These are phyloP conservation scores for Euphydryas editha DNA, from an alignment of 2,888 invertebrate genomes.

Conservation along the genomic window DNA sequence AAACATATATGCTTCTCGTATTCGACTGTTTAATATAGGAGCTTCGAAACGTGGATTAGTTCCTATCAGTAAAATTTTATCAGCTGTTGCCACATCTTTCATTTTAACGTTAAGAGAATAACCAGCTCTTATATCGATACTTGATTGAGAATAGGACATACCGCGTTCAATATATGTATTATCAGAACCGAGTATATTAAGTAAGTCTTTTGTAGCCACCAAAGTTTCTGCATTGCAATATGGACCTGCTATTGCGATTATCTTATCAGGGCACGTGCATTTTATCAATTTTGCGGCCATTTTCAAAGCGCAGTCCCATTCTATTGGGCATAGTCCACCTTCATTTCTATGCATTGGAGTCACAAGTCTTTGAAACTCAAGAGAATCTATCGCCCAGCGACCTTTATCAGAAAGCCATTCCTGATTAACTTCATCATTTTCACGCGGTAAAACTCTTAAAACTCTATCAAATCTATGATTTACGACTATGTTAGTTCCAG, in stretches of 20 bases:
- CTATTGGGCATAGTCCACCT: conserved; percentile 89
- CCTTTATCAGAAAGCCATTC: conserved; percentile 99
- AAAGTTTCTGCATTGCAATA: conserved; percentile 71
- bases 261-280: conserved; percentile 82
- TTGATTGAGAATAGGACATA: conserved; percentile 51
- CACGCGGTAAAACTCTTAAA: conserved; percentile 68
- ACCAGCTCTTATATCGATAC: conserved; percentile 62
- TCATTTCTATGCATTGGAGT: conserved; percentile 93
- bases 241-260: conserved; percentile 70
- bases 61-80: conserved; percentile 95
- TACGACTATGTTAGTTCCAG: conserved; percentile 70
- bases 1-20: conserved; percentile 95
- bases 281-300: conserved; percentile 85
- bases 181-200: conserved; percentile 68
- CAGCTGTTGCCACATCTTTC: conserved; percentile 89
- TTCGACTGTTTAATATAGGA: conserved; percentile 96
- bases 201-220: conserved; percentile 69
- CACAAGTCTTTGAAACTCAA: conserved; percentile 96
- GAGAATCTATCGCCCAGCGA: conserved; percentile 97
- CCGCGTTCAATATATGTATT: conserved; percentile 64
- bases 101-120: conserved; percentile 83
- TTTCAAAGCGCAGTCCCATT: conserved; percentile 96
- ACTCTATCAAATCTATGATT: conserved; percentile 67
- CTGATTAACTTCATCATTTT: conserved; percentile 88
- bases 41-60: conserved; percentile 99